Conservation (phyloP, 2,113 vertebrate genomes). For the Lampris incognitus region DNA sequence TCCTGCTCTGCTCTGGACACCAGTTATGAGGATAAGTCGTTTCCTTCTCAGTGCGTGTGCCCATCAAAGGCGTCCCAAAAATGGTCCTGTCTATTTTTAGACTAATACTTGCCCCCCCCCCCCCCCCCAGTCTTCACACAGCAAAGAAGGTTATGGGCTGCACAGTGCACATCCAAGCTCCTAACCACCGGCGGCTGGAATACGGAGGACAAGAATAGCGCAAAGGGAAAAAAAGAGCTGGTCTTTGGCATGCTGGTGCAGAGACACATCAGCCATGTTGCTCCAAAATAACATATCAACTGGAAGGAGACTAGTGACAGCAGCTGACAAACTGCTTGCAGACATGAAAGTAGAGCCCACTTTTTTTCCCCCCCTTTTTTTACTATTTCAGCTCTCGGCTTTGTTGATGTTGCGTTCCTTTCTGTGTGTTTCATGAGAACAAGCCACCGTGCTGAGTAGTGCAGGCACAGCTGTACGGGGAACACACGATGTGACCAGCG, state of each 20-base stretch:
- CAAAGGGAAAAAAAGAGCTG: conserved; percentile 4
- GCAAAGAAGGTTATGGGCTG: conserved; percentile 33
- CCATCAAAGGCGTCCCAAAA: conserved; percentile 51
- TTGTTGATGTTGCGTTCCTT: too few relatives aligned
- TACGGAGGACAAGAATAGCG: not conserved
- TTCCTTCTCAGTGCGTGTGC: conserved; percentile 52
- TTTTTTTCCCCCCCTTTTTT: too few relatives aligned
- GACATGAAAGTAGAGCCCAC: too few relatives aligned
- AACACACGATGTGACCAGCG: too few relatives aligned
- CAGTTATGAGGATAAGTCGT: conserved; percentile 68
- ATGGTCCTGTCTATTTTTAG: conserved; percentile 52
- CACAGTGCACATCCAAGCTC: conserved; percentile 13
- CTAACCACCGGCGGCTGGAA: conserved; percentile 35
- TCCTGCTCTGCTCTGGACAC: conserved; percentile 53
- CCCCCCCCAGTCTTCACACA: conserved; percentile 41
- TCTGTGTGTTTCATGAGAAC: too few relatives aligned
- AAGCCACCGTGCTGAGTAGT: too few relatives aligned
- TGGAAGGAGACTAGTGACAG: too few relatives aligned
- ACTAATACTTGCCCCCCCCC: not conserved
- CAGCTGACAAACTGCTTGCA: too few relatives aligned
- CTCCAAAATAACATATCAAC: too few relatives aligned
- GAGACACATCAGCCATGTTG: too few relatives aligned
- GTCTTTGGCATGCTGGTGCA: not conserved
- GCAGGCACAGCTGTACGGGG: too few relatives aligned
- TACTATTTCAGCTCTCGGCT: too few relatives aligned